A percentile compares a stretch with the other conserved stretches of the same genome.
Evolutionary conservation across 2,888 invertebrate species (phyloP).

Genomic region (Chirona hameri): DNA sequence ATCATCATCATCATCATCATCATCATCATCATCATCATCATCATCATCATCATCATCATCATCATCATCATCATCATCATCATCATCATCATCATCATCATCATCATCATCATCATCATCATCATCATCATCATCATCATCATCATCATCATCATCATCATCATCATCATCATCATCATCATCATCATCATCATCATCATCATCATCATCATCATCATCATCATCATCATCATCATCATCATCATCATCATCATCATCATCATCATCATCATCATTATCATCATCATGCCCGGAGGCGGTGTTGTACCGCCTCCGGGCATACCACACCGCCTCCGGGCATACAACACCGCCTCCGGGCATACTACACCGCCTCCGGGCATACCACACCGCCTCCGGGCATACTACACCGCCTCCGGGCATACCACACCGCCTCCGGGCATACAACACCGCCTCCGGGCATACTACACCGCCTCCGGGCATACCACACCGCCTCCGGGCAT

Average conservation of each 20-base stretch:
- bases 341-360: too few species aligned
- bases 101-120: constrained; percentile 22
- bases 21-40: constrained; percentile 22
- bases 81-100: constrained; percentile 22
- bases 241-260: constrained; percentile 22
- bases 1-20: constrained; percentile 22
- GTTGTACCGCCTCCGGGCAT: too few species aligned
- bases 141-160: constrained; percentile 22
- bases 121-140: constrained; percentile 22
- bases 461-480: too few species aligned
- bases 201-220: constrained; percentile 22
- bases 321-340: too few species aligned
- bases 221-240: constrained; percentile 22
- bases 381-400: too few species aligned
- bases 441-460: too few species aligned
- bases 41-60: constrained; percentile 22
- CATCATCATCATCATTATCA: constrained; percentile 22
- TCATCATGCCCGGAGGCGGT: constrained; percentile 7
- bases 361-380: too few species aligned
- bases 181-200: constrained; percentile 22
- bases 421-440: too few species aligned
- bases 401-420: too few species aligned
- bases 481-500: too few species aligned
- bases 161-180: constrained; percentile 22
- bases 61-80: constrained; percentile 22